Percentiles rank a stretch among this genome's conserved stretches.
phyloP scores from a whole-genome alignment of 2,888 invertebrate genomes.

The Heliconius ismenius region DNA sequence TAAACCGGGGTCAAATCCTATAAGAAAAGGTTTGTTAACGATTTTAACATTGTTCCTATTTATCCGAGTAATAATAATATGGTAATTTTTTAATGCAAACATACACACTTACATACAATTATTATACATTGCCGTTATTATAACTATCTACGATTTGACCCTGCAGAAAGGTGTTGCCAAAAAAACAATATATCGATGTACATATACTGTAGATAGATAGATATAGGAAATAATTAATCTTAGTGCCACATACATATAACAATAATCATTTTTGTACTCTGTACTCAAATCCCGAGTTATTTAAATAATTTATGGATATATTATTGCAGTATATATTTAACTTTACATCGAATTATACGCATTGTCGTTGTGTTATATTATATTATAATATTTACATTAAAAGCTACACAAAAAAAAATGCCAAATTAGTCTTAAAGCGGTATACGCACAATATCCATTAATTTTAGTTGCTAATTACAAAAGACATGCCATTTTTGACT shows the following conservation, averaged over 20 bases:
- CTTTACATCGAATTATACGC: slow-evolving; percentile 29
- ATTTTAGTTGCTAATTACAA: slow-evolving; percentile 15
- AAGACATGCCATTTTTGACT: slow-evolving; percentile 13
- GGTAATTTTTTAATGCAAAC: slow-evolving; percentile 35
- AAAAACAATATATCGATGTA: slow-evolving; percentile 59
- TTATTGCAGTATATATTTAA: slow-evolving; percentile 35
- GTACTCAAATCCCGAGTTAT: slow-evolving; percentile 47
- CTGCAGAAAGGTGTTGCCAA: slow-evolving; percentile 61
- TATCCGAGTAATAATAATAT: slow-evolving; percentile 34
- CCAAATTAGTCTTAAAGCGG: slow-evolving; percentile 20
- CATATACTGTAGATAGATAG: slow-evolving; percentile 72
- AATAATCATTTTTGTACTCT: slow-evolving; percentile 68
- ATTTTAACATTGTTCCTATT: slow-evolving; percentile 41
- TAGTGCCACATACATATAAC: slow-evolving; percentile 63
- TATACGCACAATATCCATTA: slow-evolving; percentile 22
- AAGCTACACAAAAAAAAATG: slow-evolving; percentile 8
- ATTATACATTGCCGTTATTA: slow-evolving; percentile 25
- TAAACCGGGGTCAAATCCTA: slow-evolving; percentile 27
- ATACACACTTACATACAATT: slow-evolving; percentile 20
- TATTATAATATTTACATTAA: neutral
- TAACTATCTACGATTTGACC: slow-evolving; percentile 30
- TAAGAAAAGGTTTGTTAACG: slow-evolving; percentile 20
- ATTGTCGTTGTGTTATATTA: slow-evolving; percentile 19
- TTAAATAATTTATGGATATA: slow-evolving; percentile 42
- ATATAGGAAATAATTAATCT: slow-evolving; percentile 48